Evolutionary conservation across 2,113 vertebrate species (phyloP), one percentile per base, ranked within the genome.

Genomic region (Oreochromis niloticus): DNA sequence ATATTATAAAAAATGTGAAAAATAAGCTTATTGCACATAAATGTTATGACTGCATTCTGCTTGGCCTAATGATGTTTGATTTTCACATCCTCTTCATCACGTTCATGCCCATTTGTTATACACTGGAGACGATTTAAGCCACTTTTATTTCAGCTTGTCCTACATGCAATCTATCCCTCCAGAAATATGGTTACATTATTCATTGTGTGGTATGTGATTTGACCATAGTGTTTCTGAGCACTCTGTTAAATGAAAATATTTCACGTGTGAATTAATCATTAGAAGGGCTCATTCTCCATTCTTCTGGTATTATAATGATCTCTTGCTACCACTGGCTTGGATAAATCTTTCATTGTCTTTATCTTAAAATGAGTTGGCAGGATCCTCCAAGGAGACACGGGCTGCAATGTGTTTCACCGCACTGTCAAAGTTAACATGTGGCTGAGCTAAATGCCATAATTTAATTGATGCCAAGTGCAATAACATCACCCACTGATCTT

Each of bases 321-420:
- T 89, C 87, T 92, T 89, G 90, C 80, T 80, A 89, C 87, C 84
- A 80, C 79, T 84, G 86, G 81, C 79, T 86, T 79, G 80, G 79
- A 93, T 93, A 84, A 94, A 95, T 95, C 83, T 94, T 94, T 93
- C 88, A 95, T 95, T 92, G 93, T 94, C 92, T 95, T 94, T 94
- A 85, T 94, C 84, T 94, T 88, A 89, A 92, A 94, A 94, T 79
- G 89, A 93, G 79, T 85, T 83, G 88, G 88, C 81, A 82, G 84
- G 59, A 83, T 85, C 68, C 90, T 93, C 87, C 43, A 84, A 94
- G 85, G 92, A 93, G 86, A 92, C 83, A 39, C 32, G 3, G 75
- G 82, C 80, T 4, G 52, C 82, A 24, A 27, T 80, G 84, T 83
- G 85, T 88, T 85, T 85, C 89, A n/a, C 85, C 12, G 30, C 63